These are phyloP conservation scores for Papilio helenus DNA, from an alignment of 1,140 invertebrate genomes.

Conservation along the genomic window DNA sequence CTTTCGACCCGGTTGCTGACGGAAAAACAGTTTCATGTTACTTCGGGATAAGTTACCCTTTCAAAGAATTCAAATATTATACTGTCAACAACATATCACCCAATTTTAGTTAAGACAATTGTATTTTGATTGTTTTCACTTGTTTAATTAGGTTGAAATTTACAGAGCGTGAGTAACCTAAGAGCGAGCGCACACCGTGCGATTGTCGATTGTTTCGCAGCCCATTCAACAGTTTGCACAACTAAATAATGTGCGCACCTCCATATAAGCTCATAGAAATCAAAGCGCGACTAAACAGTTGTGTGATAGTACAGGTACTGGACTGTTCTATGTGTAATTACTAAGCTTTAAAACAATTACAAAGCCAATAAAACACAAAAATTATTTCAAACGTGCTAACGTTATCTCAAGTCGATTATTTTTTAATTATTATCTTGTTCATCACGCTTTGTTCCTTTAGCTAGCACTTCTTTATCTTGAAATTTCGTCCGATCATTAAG, in stretches of 20 bases:
- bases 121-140: background rate
- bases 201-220: no score
- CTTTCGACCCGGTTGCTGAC: conserved; percentile 69
- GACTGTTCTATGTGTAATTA: background rate
- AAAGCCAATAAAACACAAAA: background rate
- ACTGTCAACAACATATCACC: conserved; percentile 59
- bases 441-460: conserved; percentile 26
- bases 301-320: no score
- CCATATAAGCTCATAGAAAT: no score
- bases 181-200: no score
- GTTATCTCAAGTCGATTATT: conserved; percentile 26
- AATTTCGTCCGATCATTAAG: conserved; percentile 9
- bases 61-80: conserved; percentile 66
- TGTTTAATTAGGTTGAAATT: background rate
- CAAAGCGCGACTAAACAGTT: no score
- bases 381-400: conserved; percentile 4
- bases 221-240: no score
- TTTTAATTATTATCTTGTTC: conserved; percentile 34
- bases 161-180: no score
- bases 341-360: background rate
- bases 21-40: conserved; percentile 75
- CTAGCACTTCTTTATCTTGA: conserved; percentile 28
- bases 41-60: conserved; percentile 66
- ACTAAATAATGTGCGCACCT: no score
- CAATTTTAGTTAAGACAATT: conserved; percentile 42